Evolutionary conservation across 92 coral and sea anemone species (phyloP).

Genomic region (Scolanthus callimorphus): DNA sequence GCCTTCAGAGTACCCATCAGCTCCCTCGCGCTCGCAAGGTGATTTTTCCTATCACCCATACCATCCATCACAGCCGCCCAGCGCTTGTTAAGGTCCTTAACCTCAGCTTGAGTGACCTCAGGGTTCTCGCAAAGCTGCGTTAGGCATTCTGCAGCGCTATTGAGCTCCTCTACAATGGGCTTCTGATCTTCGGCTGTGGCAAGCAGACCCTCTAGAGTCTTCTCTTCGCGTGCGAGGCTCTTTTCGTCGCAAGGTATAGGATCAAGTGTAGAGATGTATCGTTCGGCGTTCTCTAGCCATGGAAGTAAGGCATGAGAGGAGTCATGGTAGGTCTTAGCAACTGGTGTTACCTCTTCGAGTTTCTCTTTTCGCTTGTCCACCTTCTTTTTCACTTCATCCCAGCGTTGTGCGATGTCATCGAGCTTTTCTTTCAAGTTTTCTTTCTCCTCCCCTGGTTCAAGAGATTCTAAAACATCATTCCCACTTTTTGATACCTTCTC

Average conservation of each 20-base stretch:
- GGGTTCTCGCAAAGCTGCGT: constrained; percentile 82
- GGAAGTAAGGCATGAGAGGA: constrained; percentile 59
- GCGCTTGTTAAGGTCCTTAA: constrained; percentile 82
- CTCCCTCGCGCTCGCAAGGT: constrained; percentile 56
- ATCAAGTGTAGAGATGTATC: constrained; percentile 64
- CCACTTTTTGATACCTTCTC: constrained; percentile 69
- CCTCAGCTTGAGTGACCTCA: constrained; percentile 87
- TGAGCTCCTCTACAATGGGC: constrained; percentile 55
- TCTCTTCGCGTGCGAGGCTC: constrained; percentile 71
- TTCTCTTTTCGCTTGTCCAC: constrained; percentile 64
- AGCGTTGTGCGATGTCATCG: constrained; percentile 60
- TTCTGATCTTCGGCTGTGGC: constrained; percentile 57
- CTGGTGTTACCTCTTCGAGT: constrained; percentile 69
- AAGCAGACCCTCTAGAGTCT: constrained; percentile 38
- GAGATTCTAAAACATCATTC: constrained; percentile 57
- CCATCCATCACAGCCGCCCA: constrained; percentile 74
- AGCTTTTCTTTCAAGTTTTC: constrained; percentile 65
- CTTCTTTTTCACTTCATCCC: constrained; percentile 67
- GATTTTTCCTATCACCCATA: constrained; percentile 61
- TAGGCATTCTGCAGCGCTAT: constrained; percentile 45
- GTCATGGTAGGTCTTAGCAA: constrained; percentile 63
- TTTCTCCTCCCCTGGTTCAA: constrained; percentile 77
- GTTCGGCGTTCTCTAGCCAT: constrained; percentile 81
- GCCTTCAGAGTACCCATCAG: constrained; percentile 50
- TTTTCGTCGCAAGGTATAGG: constrained; percentile 86